Evolutionary conservation across 2,888 invertebrate genomes (phyloP).

Genomic region (Lasioglossum vierecki): DNA sequence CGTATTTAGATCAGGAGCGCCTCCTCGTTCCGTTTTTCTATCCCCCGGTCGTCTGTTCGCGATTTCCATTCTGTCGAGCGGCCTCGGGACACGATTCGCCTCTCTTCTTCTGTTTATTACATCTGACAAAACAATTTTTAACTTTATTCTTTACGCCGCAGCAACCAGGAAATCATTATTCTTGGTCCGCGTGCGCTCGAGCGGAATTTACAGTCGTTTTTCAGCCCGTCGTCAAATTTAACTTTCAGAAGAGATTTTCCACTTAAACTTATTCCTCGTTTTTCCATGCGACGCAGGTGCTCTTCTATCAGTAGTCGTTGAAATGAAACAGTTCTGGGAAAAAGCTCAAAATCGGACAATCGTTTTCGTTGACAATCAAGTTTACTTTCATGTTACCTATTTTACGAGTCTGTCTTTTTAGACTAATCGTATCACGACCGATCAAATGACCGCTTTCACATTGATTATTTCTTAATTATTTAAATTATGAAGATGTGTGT

Average conservation of each 20-base stretch:
- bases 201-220: not conserved
- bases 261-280: too few relatives aligned
- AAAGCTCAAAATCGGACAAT: too few relatives aligned
- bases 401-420: too few relatives aligned
- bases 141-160: not conserved
- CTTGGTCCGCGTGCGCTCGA: not conserved
- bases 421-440: too few relatives aligned
- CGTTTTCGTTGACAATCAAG: too few relatives aligned
- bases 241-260: not conserved
- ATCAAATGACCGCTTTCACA: too few relatives aligned
- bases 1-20: conserved; percentile 59
- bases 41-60: not conserved
- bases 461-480: too few relatives aligned
- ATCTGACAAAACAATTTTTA: not conserved
- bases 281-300: too few relatives aligned
- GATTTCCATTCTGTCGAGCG: conserved; percentile 54
- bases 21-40: not conserved
- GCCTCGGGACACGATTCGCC: conserved; percentile 7
- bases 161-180: not conserved
- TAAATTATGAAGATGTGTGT: too few relatives aligned
- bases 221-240: not conserved
- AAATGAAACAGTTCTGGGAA: too few relatives aligned
- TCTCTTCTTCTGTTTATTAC: not conserved
- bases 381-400: too few relatives aligned
- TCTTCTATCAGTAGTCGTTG: too few relatives aligned